Base-by-base conservation (phyloP, 30 jellyfish, hydroid and myxozoan genomes). In the Aurelia sp. region DNA sequence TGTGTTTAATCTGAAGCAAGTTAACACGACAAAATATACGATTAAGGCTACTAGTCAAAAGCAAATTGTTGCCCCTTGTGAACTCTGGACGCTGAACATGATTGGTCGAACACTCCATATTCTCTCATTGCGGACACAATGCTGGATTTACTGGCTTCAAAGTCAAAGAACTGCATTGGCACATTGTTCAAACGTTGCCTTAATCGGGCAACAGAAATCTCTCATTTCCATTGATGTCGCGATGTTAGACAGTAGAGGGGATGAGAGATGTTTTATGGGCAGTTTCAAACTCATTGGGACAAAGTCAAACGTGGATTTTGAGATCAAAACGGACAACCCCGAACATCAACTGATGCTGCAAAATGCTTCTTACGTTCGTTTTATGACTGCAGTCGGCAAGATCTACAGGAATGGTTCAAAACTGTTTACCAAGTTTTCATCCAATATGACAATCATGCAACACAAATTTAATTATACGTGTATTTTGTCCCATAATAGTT, bases 71-170 rank as follows among this genome's bases (percentile, higher is more conserved):
- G 82, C 68, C 30, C 21, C 15, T 5, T 71, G 87, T 53, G 37
- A 30, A n/a, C 30, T 64, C 23, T 84, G 86, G 87, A 33, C 81
- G 15, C 82, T 67, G 12, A 23, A 20, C 4, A 61, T 19, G 18
- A 74, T 86, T 50, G 95, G 95, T 40, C 84, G 53, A 51, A 40
- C 95, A 12, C 44, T 86, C 44, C 63, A 20, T 13, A 55, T 86
- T 5, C 62, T 66, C 41, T 61, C 35, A 11, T 4, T 57, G 16
- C 61, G 60, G 13, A 81, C 73, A 17, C 47, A 53, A 11, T 86
- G 95, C 79, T 86, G 95, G 95, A 69, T 86, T 0, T 64, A 76
- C 48, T 86, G 95, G 95, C 85, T 86, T 13, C 55, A 19, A 12
- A 41, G 66, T 51, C 73, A 55, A 16, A 53, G 63, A 30, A 58